These are phyloP conservation scores for Cyphomyrus discorhynchus DNA, from an alignment of 2,113 vertebrate species.

Conservation along the genomic window DNA sequence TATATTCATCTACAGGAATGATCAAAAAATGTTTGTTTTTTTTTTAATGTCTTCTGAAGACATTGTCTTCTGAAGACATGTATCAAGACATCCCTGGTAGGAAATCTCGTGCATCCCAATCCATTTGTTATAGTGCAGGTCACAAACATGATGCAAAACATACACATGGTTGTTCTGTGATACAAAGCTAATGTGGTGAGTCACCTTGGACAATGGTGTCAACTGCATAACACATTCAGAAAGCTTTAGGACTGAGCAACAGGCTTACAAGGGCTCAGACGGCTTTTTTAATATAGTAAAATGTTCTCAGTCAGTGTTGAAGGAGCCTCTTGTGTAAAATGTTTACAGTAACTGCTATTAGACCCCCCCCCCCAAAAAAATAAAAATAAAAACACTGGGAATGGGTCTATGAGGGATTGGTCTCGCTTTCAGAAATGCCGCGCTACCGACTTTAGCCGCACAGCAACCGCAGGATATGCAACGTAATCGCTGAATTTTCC, in stretches of 20 bases:
- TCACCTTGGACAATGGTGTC: neutral
- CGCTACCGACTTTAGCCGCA: neutral
- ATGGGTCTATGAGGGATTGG: no score
- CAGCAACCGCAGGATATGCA: neutral
- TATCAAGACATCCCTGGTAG: neutral
- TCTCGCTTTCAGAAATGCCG: neutral
- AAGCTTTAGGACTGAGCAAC: neutral
- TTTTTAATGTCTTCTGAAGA: neutral
- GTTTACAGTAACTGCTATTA: slow-evolving; percentile 20
- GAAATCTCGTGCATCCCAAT: neutral
- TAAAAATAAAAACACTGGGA: neutral
- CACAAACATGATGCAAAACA: neutral
- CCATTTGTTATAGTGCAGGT: neutral
- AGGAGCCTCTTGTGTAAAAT: slow-evolving; percentile 24
- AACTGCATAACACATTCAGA: neutral
- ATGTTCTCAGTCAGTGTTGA: neutral
- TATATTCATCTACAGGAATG: no score
- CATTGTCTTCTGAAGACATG: neutral
- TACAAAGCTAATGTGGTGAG: neutral
- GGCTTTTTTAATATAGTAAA: slow-evolving; percentile 24
- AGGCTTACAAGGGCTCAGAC: neutral
- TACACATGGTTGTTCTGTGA: neutral
- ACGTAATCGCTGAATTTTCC: neutral
- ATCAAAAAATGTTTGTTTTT: neutral
- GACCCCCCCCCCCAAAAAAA: neutral